Evolutionary conservation across 2,888 invertebrate genomes (phyloP), one percentile per base, ranked within the genome.

Genomic region (Baccha elongata): DNA sequence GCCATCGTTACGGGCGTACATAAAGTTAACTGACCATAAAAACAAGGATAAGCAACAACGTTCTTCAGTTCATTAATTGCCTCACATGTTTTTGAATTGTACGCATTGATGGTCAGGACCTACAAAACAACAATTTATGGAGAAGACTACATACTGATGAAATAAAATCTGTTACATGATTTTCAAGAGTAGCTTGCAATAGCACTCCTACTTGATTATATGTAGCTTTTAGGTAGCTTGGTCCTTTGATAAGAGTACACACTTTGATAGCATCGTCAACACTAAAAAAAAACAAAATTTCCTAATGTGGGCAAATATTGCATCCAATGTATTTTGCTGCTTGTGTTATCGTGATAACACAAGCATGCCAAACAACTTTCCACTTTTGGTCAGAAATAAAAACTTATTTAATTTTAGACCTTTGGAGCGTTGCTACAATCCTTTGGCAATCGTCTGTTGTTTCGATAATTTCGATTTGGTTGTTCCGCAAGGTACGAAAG

Each of bases 1-100:
- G 15, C 88, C 89, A 48, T 92, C 91, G 81, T 92, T 92, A 84
- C 94, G 93, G 76, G 92, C 89, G 0, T 91, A 91, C 84, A 89
- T 89, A 69, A 91, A 91, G 69, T 89, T 0, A 90, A 89, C 0
- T 65, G 46, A 2, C 90, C 91, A 55, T 88, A 89, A 53, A 88
- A 85, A 1, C 87, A 87, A 3, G 92, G 87, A 21, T 90, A 88
- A 0, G 87, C 76, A 7, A 92, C 88, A 0, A 88, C 86, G 26
- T 90, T 89, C 0, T 89, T 88, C 1, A 93, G 87, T 76, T 93
- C 93, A 0, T 89, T 80, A 0, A 92, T 86, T 50, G 89, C 89
- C 3, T 88, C 71, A 87, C 92, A 86, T 86, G 90, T 76, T 80
- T 87, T 90, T 48, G 91, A 60, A 55, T 90, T 89, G 85, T 91